A percentile compares a stretch with the other conserved stretches of the same genome.
These are phyloP conservation scores for Lacanobia oleracea DNA, from an alignment of 2,888 invertebrate genomes.

Conservation along the genomic window DNA sequence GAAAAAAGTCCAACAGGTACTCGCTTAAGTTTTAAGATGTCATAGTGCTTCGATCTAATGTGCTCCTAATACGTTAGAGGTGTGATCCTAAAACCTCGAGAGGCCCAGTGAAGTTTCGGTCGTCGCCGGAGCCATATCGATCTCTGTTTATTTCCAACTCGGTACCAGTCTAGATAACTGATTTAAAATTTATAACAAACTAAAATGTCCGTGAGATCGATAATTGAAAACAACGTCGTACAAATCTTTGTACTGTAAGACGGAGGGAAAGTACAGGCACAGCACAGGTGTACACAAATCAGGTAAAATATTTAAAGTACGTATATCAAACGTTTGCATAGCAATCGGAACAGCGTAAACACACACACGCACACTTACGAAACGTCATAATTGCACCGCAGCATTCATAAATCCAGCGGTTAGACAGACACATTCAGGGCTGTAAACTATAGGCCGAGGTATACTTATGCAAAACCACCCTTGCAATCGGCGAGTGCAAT, in stretches of 20 bases:
- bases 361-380: constrained; percentile 71
- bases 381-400: constrained; percentile 83
- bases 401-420: constrained; percentile 85
- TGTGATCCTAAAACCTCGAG: constrained; percentile 50
- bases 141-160: constrained; percentile 83
- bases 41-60: constrained; percentile 35
- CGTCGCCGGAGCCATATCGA: constrained; percentile 78
- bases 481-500: constrained; percentile 87
- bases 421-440: constrained; percentile 84
- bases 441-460: constrained; percentile 79
- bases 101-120: constrained; percentile 67
- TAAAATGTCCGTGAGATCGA: constrained; percentile 72
- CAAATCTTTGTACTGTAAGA: constrained; percentile 24
- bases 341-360: constrained; percentile 63
- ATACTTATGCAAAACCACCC: constrained; percentile 87
- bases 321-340: constrained; percentile 57
- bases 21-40: constrained; percentile 64
- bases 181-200: constrained; percentile 83
- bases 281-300: constrained; percentile 23
- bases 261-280: constrained; percentile 11
- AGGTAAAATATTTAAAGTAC: constrained; percentile 36
- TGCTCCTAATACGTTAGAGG: constrained; percentile 35
- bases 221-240: constrained; percentile 62
- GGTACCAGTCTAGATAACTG: constrained; percentile 76
- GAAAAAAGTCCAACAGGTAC: constrained; percentile 66